Percentiles rank a stretch among this genome's conserved stretches.
Evolutionary conservation across 1,140 invertebrate genomes (phyloP).

Genomic region (Aphaenogaster rudis): DNA sequence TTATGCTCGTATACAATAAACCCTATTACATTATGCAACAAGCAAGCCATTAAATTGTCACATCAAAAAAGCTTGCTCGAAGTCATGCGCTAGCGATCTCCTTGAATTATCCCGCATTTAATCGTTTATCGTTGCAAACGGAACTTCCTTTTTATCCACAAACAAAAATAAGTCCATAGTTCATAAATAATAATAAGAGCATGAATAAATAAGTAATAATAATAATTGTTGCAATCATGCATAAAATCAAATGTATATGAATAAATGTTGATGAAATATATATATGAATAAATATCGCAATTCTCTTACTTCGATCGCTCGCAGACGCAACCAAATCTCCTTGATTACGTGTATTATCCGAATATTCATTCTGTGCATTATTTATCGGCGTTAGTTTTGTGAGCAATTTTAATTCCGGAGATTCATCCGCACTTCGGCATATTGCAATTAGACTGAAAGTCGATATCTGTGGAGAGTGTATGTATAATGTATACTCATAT

Average conservation of each 20-base stretch:
- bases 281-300: not conserved
- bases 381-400: slow-evolving; percentile 69
- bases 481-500: not conserved
- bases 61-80: slow-evolving; percentile 23
- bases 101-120: slow-evolving; percentile 32
- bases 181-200: not conserved
- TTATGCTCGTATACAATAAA: not conserved
- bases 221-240: not conserved
- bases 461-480: slow-evolving; percentile 60
- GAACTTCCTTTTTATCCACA: slow-evolving; percentile 7
- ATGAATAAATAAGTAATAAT: not conserved
- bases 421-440: slow-evolving; percentile 63
- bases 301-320: slow-evolving; percentile 77
- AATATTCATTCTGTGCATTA: slow-evolving; percentile 17
- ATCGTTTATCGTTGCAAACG: slow-evolving; percentile 16
- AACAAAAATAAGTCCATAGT: not conserved
- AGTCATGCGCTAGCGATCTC: slow-evolving; percentile 39
- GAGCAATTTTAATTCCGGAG: slow-evolving; percentile 45
- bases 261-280: not conserved
- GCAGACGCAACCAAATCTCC: slow-evolving; percentile 75
- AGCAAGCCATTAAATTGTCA: slow-evolving; percentile 53
- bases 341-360: slow-evolving; percentile 4
- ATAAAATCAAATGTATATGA: not conserved
- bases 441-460: slow-evolving; percentile 62
- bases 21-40: slow-evolving; percentile 25